A percentile compares a stretch with the other conserved stretches of the same genome.
These are phyloP conservation scores for Leptonema lineaticorne DNA, from an alignment of 1,140 invertebrate genomes.

Conservation along the genomic window DNA sequence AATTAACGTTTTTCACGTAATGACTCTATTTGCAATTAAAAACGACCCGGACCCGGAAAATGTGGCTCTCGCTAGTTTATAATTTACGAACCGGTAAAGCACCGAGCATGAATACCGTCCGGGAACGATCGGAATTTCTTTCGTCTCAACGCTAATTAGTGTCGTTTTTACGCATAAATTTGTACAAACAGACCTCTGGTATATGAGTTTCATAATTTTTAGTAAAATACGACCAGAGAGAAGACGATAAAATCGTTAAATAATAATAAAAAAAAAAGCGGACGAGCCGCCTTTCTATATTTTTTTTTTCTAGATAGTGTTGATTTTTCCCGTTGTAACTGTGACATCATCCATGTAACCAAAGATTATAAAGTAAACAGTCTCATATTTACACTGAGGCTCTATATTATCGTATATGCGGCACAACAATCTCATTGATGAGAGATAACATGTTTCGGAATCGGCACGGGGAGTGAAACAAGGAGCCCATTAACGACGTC, in stretches of 20 bases:
- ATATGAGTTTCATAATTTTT: no score
- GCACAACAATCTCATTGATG: conserved; percentile 11
- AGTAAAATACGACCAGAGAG: no score
- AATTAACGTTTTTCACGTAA: conserved; percentile 1
- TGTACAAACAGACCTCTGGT: no score
- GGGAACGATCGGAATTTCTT: no score
- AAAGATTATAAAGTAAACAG: not conserved
- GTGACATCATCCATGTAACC: not conserved
- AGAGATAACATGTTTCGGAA: conserved; percentile 15
- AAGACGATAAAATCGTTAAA: no score
- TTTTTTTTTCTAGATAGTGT: no score
- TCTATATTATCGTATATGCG: not conserved
- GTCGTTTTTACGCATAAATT: no score
- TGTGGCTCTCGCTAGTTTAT: not conserved
- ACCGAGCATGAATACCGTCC: no score
- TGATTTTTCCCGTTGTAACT: not conserved
- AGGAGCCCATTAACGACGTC: conserved; percentile 1
- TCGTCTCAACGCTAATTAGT: not conserved
- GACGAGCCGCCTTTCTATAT: no score
- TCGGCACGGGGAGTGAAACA: not conserved
- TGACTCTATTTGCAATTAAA: conserved; percentile 2
- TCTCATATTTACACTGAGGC: not conserved
- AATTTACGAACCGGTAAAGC: not conserved
- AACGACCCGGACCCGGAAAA: not conserved
- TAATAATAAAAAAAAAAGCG: no score